Base-by-base conservation (phyloP, 2,888 invertebrate species). In the Lysandra bellargus region DNA sequence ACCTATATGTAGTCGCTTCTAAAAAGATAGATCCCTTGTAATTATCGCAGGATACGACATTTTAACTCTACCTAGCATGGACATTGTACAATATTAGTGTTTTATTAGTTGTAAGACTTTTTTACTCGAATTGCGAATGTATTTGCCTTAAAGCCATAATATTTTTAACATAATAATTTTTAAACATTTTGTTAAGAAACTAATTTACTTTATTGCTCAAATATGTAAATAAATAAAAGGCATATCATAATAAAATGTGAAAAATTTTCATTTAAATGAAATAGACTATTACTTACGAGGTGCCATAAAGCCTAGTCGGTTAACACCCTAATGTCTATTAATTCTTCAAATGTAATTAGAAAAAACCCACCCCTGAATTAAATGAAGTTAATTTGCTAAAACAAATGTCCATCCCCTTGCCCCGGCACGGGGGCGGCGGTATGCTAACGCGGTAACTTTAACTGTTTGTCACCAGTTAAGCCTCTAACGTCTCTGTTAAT, bases 371-470 rank as follows among this genome's bases (percentile, higher is more conserved):
- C 76, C 76, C 57, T n/a, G 33, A 53, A 75, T 75, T 30, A 76
- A 76, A 76, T 76, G 78, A 78, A 74, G 80, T 79, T 79, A 80
- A 76, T 76, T 76, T 78, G 61, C 44, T 40, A 79, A 78, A 80
- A 80, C 79, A 79, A 79, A 81, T 79, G 79, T 61, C 73, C 75
- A 79, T 61, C 79, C 79, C 79, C 33, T 44, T 61, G 81, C 78
- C 77, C 80, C 85, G 86, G 87, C 85, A 85, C 84, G 87, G 85
- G 85, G 83, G 72, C 49, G 80, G 79, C 81, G 88, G 85, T 84
- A 85, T 86, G 83, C 85, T 86, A 86, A 86, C 85, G 82, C 81
- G 80, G 80, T 82, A 85, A 85, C 81, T 87, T 86, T 80, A 81
- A 81, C 83, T 80, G 83, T 84, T 85, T 82, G 80, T 80, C 80